A percentile compares a stretch with the other conserved stretches of the same genome.
Evolutionary conservation across 2,113 vertebrate species (phyloP).

Genomic region (Alethe castanea): DNA sequence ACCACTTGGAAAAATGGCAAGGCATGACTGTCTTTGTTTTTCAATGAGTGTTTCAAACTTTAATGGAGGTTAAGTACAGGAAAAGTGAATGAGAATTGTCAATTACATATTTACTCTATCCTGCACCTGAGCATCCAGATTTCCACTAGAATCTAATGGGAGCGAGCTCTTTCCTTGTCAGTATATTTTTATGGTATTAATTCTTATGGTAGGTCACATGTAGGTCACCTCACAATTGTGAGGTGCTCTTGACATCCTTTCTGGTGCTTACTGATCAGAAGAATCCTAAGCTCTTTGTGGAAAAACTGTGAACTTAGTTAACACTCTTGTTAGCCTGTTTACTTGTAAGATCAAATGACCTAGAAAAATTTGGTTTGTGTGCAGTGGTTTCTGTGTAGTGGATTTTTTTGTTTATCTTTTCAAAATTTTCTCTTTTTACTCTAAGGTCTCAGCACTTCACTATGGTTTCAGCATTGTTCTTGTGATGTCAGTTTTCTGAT

Average conservation of each 20-base stretch:
- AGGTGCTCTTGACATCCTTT: neutral
- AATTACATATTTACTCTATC: neutral
- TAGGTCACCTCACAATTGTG: neutral
- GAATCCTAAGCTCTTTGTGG: neutral
- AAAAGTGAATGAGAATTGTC: neutral
- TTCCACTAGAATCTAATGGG: neutral
- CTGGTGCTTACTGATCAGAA: neutral
- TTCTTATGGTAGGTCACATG: neutral
- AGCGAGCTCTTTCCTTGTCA: neutral
- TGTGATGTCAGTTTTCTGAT: neutral
- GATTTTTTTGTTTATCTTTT: neutral
- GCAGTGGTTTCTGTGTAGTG: neutral
- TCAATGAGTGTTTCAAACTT: neutral
- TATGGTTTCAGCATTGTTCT: neutral
- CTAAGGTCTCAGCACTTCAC: neutral
- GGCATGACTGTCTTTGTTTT: neutral
- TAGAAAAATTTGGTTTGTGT: accelerated
- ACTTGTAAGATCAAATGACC: neutral
- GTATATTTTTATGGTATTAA: neutral
- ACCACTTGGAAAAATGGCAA: neutral
- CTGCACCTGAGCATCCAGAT: neutral
- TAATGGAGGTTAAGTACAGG: neutral
- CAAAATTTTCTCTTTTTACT: neutral
- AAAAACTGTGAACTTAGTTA: neutral
- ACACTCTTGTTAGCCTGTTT: neutral